Conservation (phyloP, 2,113 vertebrate genomes). For the Python bivittatus region DNA sequence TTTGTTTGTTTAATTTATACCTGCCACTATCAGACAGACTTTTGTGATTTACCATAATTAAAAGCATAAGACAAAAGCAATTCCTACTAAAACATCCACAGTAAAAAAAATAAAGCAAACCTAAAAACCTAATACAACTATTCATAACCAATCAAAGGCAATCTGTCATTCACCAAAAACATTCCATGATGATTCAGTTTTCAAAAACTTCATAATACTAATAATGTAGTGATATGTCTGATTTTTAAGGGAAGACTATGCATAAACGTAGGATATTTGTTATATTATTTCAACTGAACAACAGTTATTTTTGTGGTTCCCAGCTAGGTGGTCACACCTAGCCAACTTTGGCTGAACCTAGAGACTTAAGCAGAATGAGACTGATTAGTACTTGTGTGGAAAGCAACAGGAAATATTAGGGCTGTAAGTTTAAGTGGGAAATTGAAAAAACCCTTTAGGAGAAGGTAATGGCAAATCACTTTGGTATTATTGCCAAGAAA, state of each 20-base stretch:
- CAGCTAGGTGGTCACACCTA: neutral
- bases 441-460: no score
- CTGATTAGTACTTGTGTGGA: neutral
- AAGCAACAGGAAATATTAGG: neutral
- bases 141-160: neutral
- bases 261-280: neutral
- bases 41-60: neutral
- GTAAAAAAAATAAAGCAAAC: neutral
- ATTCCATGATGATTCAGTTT: neutral
- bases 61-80: neutral
- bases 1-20: neutral
- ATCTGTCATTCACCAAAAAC: neutral
- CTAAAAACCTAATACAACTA: neutral
- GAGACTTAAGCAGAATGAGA: neutral
- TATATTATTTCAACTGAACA: neutral
- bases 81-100: neutral
- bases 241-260: neutral
- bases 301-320: neutral
- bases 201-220: neutral
- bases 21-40: neutral
- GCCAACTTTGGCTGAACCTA: neutral
- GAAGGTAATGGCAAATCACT: no score
- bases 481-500: no score
- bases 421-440: conserved; percentile 9
- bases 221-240: neutral